phyloP scores from a whole-genome alignment of 2,888 invertebrate genomes.

The Melanargia galathea region DNA sequence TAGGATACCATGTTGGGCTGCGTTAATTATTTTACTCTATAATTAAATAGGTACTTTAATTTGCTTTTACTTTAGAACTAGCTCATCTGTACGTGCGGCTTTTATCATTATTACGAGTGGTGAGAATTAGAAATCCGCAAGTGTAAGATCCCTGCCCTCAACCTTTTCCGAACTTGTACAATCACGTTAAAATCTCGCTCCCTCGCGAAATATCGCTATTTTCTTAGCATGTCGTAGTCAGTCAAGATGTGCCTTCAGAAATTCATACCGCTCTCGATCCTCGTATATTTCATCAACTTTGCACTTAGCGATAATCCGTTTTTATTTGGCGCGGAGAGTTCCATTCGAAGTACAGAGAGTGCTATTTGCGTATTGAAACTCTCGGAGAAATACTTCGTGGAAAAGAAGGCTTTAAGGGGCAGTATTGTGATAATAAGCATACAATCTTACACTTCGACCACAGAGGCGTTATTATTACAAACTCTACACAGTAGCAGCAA shows the following conservation, averaged over 20 bases:
- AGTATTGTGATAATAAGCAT: conserved; percentile 78
- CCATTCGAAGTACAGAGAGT: conserved; percentile 66
- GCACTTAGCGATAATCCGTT: conserved; percentile 59
- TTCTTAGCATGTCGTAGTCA: conserved; percentile 4
- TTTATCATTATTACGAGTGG: background rate
- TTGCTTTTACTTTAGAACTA: too few species aligned
- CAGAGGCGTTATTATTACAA: conserved; percentile 66
- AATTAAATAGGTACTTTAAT: too few species aligned
- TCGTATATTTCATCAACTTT: conserved; percentile 47
- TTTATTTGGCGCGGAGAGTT: conserved; percentile 65
- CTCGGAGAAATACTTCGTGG: conserved; percentile 78
- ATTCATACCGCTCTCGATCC: conserved; percentile 21
- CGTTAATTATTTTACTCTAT: too few species aligned
- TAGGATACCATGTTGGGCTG: too few species aligned
- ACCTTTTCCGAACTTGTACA: conserved; percentile 13
- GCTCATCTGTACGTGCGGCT: too few species aligned
- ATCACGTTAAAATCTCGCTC: conserved; percentile 5
- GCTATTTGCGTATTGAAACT: conserved; percentile 79
- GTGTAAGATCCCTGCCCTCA: background rate
- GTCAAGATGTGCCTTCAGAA: conserved; percentile 26
- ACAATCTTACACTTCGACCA: conserved; percentile 69
- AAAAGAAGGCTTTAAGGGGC: conserved; percentile 75
- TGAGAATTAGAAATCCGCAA: background rate
- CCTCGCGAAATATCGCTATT: conserved; percentile 15
- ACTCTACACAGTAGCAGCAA: conserved; percentile 75